Conservation (phyloP, 2,888 invertebrate genomes). For the Athalia circularis region DNA sequence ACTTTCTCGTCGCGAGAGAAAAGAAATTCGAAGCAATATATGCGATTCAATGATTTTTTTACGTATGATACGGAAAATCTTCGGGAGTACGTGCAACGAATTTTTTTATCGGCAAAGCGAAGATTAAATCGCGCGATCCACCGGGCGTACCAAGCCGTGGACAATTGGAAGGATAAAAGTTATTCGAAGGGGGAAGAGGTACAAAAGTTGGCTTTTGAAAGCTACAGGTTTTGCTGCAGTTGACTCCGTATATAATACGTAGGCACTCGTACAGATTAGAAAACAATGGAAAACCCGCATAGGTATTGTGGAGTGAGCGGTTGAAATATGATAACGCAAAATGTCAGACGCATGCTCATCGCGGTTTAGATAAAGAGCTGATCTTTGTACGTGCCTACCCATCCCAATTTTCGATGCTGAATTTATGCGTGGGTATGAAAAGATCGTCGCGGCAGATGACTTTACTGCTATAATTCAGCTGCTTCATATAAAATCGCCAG, state of each 20-base stretch:
- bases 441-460: background rate
- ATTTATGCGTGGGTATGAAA: slow-evolving; percentile 34
- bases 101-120: too few species aligned
- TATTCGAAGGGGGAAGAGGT: background rate
- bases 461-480: background rate
- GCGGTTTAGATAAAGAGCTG: slow-evolving; percentile 19
- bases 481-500: background rate
- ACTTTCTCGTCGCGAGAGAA: too few species aligned
- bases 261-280: slow-evolving; percentile 1
- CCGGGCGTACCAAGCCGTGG: too few species aligned
- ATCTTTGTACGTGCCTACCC: slow-evolving; percentile 23
- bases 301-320: slow-evolving; percentile 5
- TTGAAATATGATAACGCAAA: slow-evolving; percentile 33
- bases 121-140: too few species aligned
- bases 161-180: background rate
- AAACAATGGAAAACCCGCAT: slow-evolving; percentile 35
- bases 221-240: slow-evolving; percentile 17
- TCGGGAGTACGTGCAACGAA: too few species aligned
- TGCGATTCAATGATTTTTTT: too few species aligned
- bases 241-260: background rate
- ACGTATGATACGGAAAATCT: too few species aligned
- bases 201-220: background rate
- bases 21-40: too few species aligned
- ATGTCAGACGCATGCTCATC: slow-evolving; percentile 24
- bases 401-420: background rate